These are phyloP conservation scores for Epinephelus fuscoguttatus DNA, from an alignment of 2,113 vertebrate species.

Conservation along the genomic window DNA sequence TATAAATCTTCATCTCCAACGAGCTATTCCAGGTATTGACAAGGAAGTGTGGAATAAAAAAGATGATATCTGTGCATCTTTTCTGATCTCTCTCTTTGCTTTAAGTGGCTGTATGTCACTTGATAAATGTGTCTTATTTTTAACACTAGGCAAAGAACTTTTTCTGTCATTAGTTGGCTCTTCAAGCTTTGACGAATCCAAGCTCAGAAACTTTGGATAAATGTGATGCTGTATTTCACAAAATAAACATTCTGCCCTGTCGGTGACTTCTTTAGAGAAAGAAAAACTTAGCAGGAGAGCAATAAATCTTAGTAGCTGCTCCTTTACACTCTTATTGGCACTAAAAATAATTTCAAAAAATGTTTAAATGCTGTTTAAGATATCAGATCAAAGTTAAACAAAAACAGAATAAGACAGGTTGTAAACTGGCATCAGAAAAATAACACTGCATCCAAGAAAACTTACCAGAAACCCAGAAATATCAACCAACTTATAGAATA, in stretches of 20 bases:
- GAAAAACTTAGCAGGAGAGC: not conserved
- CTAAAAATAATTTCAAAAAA: not conserved
- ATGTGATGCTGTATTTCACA: not conserved
- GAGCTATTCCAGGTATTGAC: not conserved
- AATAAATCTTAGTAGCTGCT: not conserved
- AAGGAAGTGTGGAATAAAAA: not conserved
- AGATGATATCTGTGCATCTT: not conserved
- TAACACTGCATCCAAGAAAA: not conserved
- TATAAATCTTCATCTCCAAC: not conserved
- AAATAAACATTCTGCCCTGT: not conserved
- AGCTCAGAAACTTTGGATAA: not conserved
- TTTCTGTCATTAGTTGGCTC: not conserved
- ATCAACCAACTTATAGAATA: not conserved
- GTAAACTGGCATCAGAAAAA: not conserved
- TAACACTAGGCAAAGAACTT: not conserved
- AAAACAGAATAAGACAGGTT: not conserved
- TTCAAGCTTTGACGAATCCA: not conserved
- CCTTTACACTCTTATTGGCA: not conserved
- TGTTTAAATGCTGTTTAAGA: not conserved
- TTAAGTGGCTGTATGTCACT: too few relatives aligned
- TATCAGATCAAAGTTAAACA: too few relatives aligned
- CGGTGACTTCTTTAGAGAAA: not conserved
- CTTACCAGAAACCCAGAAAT: not conserved
- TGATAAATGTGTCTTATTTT: not conserved
- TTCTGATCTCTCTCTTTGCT: not conserved